A percentile compares a stretch with the other conserved stretches of the same genome.
Conservation (phyloP, 2,113 vertebrate genomes). For the Oreochromis tanganicae region DNA sequence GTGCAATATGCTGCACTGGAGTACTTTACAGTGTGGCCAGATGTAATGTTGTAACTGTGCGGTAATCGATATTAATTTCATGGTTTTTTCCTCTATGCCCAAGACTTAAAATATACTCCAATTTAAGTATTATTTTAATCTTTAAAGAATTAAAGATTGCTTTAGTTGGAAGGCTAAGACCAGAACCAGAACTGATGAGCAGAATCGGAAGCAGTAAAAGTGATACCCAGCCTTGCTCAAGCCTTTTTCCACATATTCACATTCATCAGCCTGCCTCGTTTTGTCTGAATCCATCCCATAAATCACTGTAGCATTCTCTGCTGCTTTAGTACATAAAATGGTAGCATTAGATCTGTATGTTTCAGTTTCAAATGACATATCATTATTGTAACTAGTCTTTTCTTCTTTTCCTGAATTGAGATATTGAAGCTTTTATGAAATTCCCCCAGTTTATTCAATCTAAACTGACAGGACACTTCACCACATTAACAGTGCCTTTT, state of each 20-base stretch:
- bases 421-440: slow-evolving; percentile 50
- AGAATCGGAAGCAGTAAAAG: not conserved
- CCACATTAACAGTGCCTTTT: not conserved
- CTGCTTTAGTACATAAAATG: not conserved
- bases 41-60: not conserved
- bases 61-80: not conserved
- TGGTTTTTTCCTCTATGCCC: not conserved
- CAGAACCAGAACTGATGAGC: not conserved
- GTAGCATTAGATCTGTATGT: slow-evolving; percentile 25
- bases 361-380: slow-evolving; percentile 61
- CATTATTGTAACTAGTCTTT: slow-evolving; percentile 7
- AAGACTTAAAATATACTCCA: not conserved
- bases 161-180: not conserved
- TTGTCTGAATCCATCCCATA: not conserved
- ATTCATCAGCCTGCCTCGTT: not conserved
- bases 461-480: slow-evolving; percentile 8
- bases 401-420: slow-evolving; percentile 62
- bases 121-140: not conserved
- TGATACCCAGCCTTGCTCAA: not conserved
- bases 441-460: not conserved
- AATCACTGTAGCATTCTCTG: not conserved
- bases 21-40: not conserved
- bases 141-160: not conserved
- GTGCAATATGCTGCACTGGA: not conserved
- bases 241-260: not conserved